Evolutionary conservation across 1,140 invertebrate genomes (phyloP).

Genomic region (Holotrichia oblita): DNA sequence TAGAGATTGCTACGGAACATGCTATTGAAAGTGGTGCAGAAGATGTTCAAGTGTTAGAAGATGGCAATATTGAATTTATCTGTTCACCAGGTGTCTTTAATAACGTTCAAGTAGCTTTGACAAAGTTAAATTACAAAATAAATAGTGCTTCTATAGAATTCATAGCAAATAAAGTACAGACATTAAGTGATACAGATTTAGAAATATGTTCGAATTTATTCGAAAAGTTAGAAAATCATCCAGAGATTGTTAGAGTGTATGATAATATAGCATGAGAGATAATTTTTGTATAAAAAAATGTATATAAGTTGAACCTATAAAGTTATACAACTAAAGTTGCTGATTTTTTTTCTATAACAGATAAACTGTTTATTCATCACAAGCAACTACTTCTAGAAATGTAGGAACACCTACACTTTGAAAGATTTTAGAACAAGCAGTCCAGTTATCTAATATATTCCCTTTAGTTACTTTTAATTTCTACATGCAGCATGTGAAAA

Average conservation of each 20-base stretch:
- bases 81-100: constrained; percentile 57
- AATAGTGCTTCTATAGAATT: constrained; percentile 61
- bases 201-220: constrained; percentile 58
- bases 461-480: too few relatives aligned
- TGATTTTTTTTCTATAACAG: too few relatives aligned
- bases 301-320: too few relatives aligned
- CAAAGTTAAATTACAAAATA: constrained; percentile 62
- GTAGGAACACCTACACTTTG: too few relatives aligned
- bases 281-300: not conserved
- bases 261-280: constrained; percentile 63
- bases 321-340: too few relatives aligned
- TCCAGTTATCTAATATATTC: too few relatives aligned
- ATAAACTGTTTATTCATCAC: too few relatives aligned
- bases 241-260: constrained; percentile 63
- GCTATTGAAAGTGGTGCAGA: constrained; percentile 63
- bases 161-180: constrained; percentile 58
- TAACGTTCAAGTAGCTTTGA: constrained; percentile 59
- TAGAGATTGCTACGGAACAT: constrained; percentile 69
- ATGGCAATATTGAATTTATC: constrained; percentile 61
- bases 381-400: too few relatives aligned
- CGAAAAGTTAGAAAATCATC: constrained; percentile 61
- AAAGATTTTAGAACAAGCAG: too few relatives aligned
- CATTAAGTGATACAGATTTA: constrained; percentile 62
- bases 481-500: too few relatives aligned
- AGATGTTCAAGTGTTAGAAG: constrained; percentile 66